Base-by-base conservation (phyloP, 1,140 invertebrate genomes). In the Himalopsyche phryganea region DNA sequence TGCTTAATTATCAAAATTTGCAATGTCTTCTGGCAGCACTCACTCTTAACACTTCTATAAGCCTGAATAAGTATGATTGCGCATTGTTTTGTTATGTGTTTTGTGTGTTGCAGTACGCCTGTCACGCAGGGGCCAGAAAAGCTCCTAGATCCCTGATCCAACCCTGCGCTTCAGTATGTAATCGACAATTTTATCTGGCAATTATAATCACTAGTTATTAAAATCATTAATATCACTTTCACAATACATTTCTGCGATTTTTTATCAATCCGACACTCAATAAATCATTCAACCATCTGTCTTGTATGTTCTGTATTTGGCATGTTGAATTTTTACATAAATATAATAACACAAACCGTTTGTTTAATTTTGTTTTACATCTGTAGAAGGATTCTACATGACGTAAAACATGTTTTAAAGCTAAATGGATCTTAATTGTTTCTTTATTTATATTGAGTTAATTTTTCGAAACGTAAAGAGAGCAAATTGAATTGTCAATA, bases 91-190 rank as follows among this genome's bases (percentile, higher is more conserved):
- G 49, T 63, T 57, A 56, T 56, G 64, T 65, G 56, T 58, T 57
- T 59, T 62, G 60, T 61, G 58, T 65, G 63, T 65, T 51, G 45
- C 76, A 78, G 76, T 77, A 78, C 76, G 76, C 76, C 76, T 76
- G 68, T 74, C 74, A 67, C 73, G 75, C 64, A 74, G 73, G 69
- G 76, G 73, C 72, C 72, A 78, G 74, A 75, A 65, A 69, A 75
- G 69, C 71, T 72, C 74, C 66, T 78, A 78, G 74, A 70, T 61
- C 67, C 68, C 64, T 74, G 69, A 74, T 62, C 70, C 41, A 28
- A 28, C 61, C 53, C 53, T 60, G 57, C 50, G 61, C 57, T 60
- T 60, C 61, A 60, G 61, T 63, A 63, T 50, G 61, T 63, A 63
- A 47, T 51, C 51, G 38, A 50, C 47, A 48, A 14, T 33, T n/a